phyloP scores from a whole-genome alignment of 2,888 invertebrate genomes.

The Allacma fusca region DNA sequence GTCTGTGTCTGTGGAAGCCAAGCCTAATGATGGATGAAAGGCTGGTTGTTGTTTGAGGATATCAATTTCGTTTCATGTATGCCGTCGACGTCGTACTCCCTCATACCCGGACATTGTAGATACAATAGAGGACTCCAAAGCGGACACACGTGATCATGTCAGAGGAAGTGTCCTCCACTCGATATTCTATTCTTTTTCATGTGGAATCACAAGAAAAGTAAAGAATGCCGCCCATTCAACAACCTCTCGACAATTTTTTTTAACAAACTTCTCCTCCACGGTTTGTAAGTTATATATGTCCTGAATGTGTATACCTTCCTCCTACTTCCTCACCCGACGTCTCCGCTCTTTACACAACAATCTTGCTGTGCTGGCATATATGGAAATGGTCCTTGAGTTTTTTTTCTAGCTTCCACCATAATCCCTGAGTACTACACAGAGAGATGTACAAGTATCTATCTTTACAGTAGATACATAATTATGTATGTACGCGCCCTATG shows the following conservation, averaged over 20 bases:
- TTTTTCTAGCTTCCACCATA: not conserved
- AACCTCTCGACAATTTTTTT: slow-evolving; percentile 7
- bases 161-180: slow-evolving; percentile 12
- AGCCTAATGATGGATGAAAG: slow-evolving; percentile 13
- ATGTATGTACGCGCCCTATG: too few relatives aligned
- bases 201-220: slow-evolving; percentile 12
- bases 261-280: not conserved
- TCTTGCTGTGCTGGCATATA: not conserved
- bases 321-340: not conserved
- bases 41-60: slow-evolving; percentile 16
- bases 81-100: not conserved
- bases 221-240: slow-evolving; percentile 16
- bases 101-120: slow-evolving; percentile 4
- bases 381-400: not conserved
- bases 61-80: slow-evolving; percentile 16
- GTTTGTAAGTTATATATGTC: not conserved
- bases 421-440: too few relatives aligned
- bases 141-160: slow-evolving; percentile 13
- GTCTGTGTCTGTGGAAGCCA: not conserved
- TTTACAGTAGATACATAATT: too few relatives aligned
- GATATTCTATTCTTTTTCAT: slow-evolving; percentile 12
- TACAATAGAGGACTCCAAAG: not conserved
- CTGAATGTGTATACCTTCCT: not conserved
- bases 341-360: not conserved
- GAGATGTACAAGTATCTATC: too few relatives aligned